Evolutionary conservation across 2,888 invertebrate genomes (phyloP), one percentile per base, ranked within the genome.

Genomic region (Lordiphosa andalusiaca): DNA sequence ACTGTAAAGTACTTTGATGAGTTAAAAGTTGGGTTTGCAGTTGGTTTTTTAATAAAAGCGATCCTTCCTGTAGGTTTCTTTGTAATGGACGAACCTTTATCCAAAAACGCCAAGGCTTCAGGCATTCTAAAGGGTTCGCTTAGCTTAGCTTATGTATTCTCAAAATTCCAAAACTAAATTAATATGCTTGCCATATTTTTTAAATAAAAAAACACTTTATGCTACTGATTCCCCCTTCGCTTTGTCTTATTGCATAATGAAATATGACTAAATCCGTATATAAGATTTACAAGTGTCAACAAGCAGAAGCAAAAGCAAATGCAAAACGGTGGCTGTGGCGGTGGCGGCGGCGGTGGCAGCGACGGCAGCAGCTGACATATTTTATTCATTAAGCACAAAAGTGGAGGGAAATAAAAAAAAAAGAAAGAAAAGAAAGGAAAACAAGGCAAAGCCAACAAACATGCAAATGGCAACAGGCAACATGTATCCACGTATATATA

Each of bases 301-400:
- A 59, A 66, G 55, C 66, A 69, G 13, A 12, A 41, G 21, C 19
- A 54, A 12, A 41, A 16, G 16, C 16, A 16, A 16, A 16, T 16
- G 16, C 16, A 16, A 16, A 16, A 16, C 16, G 16, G 16, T 16
- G 16, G 19, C 19, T 2, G 19, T 4, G 19, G 19, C 19, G 2
- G 19, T 3, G 2, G 3, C 19, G 19, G 3, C 19, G 19, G 3
- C 19, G 19, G 3, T 3, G 19, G 23, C 13, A 37, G 49, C 47
- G 51, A 71, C 50, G 57, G 71, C 78, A 83, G 66, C 78, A 71
- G 63, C 75, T 80, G 84, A 80, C 80, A 81, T 85, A 83, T 81
- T 85, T 85, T 85, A 81, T 81, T 81, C 80, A 81, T 81, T 85
- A 81, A 71, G 85, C 80, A 60, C 67, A 65, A 73, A 44, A 73